Percentiles rank a stretch among this genome's conserved stretches.
Evolutionary conservation across 1,140 invertebrate genomes (phyloP).

Genomic region (Uloborus diversus): DNA sequence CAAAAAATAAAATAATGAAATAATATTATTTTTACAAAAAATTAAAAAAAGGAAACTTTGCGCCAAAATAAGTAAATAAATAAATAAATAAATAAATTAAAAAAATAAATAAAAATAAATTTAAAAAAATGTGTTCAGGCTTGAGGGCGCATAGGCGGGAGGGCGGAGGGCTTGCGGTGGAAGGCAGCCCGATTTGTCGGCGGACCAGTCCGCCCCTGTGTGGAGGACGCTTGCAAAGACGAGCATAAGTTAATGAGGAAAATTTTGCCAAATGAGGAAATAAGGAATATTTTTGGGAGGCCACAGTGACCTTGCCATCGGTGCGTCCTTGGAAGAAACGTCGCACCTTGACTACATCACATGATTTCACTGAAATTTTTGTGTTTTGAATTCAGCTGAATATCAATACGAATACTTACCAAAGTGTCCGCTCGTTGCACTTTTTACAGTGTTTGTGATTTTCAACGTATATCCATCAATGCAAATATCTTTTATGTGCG

Average conservation of each 20-base stretch:
- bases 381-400: background rate
- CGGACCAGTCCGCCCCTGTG: too few species aligned
- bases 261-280: background rate
- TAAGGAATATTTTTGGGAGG: background rate
- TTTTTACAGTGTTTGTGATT: slow-evolving; percentile 6
- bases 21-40: too few species aligned
- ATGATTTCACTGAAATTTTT: background rate
- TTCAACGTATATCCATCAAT: slow-evolving; percentile 24
- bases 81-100: too few species aligned
- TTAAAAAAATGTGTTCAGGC: too few species aligned
- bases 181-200: too few species aligned
- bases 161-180: too few species aligned
- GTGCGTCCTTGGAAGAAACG: background rate
- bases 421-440: slow-evolving; percentile 9
- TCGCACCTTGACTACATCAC: background rate
- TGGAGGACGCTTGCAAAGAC: too few species aligned
- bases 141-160: too few species aligned
- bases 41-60: too few species aligned
- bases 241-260: background rate
- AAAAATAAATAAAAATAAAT: too few species aligned
- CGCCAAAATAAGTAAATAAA: too few species aligned
- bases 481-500: background rate
- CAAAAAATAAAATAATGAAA: too few species aligned
- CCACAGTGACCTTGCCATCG: background rate
- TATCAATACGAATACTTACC: background rate